Evolutionary conservation across 2,113 vertebrate genomes (phyloP).

Genomic region (Xiphophorus couchianus): DNA sequence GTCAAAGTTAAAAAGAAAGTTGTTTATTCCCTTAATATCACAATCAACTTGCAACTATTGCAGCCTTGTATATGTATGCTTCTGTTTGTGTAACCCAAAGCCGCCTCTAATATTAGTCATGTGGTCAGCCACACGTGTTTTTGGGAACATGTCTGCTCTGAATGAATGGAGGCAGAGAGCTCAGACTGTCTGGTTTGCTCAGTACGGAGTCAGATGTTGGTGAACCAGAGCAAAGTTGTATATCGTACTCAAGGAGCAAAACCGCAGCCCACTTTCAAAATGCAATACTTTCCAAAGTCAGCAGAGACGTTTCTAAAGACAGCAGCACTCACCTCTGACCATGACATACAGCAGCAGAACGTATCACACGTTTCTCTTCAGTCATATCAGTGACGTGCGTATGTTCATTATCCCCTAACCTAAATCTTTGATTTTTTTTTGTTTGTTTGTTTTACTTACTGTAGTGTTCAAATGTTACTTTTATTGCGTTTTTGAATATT

Average conservation of each 20-base stretch:
- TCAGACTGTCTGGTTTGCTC: slow-evolving; percentile 29
- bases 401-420: not conserved
- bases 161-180: slow-evolving; percentile 11
- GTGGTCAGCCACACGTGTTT: not conserved
- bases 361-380: not conserved
- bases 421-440: not conserved
- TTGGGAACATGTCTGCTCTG: slow-evolving; percentile 18
- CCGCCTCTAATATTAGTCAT: not conserved
- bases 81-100: not conserved
- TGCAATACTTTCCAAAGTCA: not conserved
- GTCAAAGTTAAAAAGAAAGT: not conserved
- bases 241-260: not conserved
- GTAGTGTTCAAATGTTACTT: not conserved
- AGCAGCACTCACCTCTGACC: not conserved
- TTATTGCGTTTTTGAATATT: not conserved
- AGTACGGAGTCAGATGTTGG: slow-evolving; percentile 17
- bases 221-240: not conserved
- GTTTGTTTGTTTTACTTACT: not conserved
- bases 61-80: not conserved
- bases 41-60: not conserved
- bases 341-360: not conserved
- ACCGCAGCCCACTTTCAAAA: not conserved
- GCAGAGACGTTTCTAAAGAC: not conserved
- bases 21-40: not conserved
- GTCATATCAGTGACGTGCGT: too few species aligned